These are phyloP conservation scores for Caenorhabditis briggsae DNA, from an alignment of 1,140 invertebrate genomes.

Conservation along the genomic window DNA sequence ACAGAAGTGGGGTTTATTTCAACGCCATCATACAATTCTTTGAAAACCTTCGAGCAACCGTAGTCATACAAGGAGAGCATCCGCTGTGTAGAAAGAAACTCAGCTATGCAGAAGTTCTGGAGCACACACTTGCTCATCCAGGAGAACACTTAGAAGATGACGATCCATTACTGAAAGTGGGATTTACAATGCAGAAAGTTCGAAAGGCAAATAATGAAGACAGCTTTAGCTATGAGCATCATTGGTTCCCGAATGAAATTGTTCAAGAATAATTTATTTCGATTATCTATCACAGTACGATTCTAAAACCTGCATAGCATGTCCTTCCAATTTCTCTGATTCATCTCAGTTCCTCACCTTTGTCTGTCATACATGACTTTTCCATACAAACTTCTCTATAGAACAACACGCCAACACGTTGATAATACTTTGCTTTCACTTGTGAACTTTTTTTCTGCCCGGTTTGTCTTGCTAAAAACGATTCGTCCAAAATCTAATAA, in stretches of 20 bases:
- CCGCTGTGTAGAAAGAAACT: not conserved
- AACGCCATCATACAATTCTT: constrained; percentile 7
- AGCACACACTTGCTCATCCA: constrained; percentile 23
- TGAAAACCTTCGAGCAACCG: not conserved
- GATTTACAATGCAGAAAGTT: not conserved
- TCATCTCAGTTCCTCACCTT: too few relatives aligned
- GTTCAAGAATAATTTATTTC: too few relatives aligned
- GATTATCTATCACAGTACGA: too few relatives aligned
- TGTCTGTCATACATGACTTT: too few relatives aligned
- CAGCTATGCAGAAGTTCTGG: not conserved
- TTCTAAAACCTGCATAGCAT: too few relatives aligned
- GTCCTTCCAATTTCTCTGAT: too few relatives aligned
- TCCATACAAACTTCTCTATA: too few relatives aligned
- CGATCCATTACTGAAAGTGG: not conserved
- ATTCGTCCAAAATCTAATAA: not conserved
- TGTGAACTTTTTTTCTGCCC: not conserved
- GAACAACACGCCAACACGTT: too few relatives aligned
- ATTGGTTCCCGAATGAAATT: too few relatives aligned
- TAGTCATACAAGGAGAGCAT: constrained; percentile 1
- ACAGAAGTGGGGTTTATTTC: not conserved
- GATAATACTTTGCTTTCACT: too few relatives aligned
- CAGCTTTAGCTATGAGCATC: too few relatives aligned
- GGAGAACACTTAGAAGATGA: not conserved
- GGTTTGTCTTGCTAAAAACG: not conserved
- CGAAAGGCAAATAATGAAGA: not conserved